Evolutionary conservation across 2,113 vertebrate species (phyloP).

Genomic region (Oncorhynchus clarkii): DNA sequence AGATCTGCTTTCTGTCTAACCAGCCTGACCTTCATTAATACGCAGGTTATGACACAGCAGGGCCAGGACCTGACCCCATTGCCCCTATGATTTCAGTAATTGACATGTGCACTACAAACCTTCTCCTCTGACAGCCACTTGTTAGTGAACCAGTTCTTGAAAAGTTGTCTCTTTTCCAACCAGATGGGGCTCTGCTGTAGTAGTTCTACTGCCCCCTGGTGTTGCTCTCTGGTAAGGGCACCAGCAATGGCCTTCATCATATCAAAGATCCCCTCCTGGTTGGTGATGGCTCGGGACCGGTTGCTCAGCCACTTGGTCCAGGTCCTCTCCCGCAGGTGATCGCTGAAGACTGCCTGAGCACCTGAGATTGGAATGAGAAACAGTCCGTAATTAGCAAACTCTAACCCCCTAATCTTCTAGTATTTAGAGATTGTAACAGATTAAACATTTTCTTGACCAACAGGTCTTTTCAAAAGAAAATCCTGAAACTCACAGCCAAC

Average conservation of each 20-base stretch:
- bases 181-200: constrained; percentile 8
- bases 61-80: background rate
- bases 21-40: background rate
- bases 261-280: background rate
- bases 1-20: no score
- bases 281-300: background rate
- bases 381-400: background rate
- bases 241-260: constrained; percentile 1
- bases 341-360: background rate
- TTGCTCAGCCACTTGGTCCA: constrained; percentile 14
- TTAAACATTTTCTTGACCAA: no score
- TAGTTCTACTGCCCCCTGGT: background rate
- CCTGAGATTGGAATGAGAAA: background rate
- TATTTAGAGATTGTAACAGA: no score
- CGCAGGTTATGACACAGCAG: background rate
- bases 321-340: constrained; percentile 4
- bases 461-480: no score
- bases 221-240: background rate
- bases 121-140: constrained; percentile 13
- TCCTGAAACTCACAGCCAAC: no score
- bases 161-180: background rate
- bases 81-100: background rate
- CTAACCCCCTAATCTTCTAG: background rate
- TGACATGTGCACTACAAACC: constrained; percentile 5
- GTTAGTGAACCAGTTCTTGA: constrained; percentile 10